Conservation (phyloP, 2,113 vertebrate species). For the Scortum barcoo region DNA sequence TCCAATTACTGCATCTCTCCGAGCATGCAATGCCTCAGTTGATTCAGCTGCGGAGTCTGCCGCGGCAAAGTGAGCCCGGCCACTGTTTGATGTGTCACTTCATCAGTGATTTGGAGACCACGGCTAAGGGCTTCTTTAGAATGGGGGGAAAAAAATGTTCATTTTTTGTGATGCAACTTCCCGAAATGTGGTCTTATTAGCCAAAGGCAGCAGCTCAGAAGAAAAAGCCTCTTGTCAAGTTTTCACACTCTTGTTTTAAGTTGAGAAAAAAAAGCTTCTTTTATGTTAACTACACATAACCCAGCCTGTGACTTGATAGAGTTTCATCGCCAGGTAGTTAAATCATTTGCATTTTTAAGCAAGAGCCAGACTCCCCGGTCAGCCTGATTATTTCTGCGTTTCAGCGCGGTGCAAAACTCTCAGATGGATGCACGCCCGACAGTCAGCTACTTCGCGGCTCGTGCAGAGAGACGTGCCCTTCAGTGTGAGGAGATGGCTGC, state of each 20-base stretch:
- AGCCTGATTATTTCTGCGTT: constrained; percentile 46
- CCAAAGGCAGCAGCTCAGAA: not conserved
- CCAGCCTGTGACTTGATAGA: not conserved
- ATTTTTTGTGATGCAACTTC: constrained; percentile 70
- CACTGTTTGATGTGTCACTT: constrained; percentile 66
- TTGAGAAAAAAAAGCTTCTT: constrained; percentile 15
- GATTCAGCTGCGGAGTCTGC: constrained; percentile 43
- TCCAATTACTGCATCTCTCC: constrained; percentile 75
- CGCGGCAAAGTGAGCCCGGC: constrained; percentile 34
- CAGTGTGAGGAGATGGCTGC: constrained; percentile 53
- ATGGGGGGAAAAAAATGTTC: constrained; percentile 37
- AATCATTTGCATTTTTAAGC: constrained; percentile 35
- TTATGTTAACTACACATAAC: constrained; percentile 7
- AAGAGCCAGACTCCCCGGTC: constrained; percentile 33
- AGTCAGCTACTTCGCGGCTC: constrained; percentile 37
- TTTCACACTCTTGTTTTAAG: constrained; percentile 26
- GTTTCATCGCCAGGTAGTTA: constrained; percentile 8
- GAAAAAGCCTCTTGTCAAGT: constrained; percentile 16
- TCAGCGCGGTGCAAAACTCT: constrained; percentile 48
- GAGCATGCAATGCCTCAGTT: constrained; percentile 57
- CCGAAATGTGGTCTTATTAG: constrained; percentile 65
- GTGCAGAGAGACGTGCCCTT: constrained; percentile 46
- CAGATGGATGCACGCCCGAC: constrained; percentile 61
- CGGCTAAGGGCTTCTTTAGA: constrained; percentile 43
- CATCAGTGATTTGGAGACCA: constrained; percentile 52